phyloP scores from a whole-genome alignment of 35 echinoderm and acorn worm species.

The Chiridota heheva region DNA sequence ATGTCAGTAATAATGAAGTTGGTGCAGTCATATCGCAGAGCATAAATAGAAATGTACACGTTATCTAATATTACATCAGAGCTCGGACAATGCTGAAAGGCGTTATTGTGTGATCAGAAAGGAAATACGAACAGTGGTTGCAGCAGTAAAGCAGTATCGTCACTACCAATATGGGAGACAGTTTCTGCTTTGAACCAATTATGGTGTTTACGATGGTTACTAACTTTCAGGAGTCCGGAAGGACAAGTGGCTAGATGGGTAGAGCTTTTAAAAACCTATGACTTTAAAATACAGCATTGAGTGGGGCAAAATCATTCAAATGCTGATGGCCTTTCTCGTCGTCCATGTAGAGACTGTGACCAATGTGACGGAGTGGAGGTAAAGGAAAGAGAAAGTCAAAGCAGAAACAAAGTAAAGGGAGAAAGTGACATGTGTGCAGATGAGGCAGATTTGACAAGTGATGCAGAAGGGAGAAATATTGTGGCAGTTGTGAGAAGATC shows the following conservation, averaged over 20 bases:
- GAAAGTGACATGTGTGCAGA: neutral
- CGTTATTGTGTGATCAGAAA: conserved; percentile 41
- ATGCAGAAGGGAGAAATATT: neutral
- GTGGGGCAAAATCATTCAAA: conserved; percentile 29
- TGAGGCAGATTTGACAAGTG: no score
- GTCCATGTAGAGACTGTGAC: conserved; percentile 35
- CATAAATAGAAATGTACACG: conserved; percentile 23
- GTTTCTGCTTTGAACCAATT: conserved; percentile 11
- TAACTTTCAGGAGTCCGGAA: conserved; percentile 39
- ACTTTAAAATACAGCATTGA: conserved; percentile 22
- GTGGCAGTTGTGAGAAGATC: neutral
- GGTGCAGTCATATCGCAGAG: conserved; percentile 48
- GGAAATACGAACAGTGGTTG: conserved; percentile 32
- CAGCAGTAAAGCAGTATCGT: conserved; percentile 34
- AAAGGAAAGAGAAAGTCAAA: neutral
- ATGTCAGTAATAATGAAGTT: conserved; percentile 29
- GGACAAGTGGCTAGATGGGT: conserved; percentile 45
- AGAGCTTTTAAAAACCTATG: conserved; percentile 28
- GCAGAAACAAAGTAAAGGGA: neutral
- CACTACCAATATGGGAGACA: conserved; percentile 34
- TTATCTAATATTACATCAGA: conserved; percentile 19
- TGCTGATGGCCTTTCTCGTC: conserved; percentile 54
- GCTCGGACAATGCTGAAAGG: neutral
- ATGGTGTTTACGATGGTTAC: conserved; percentile 22
- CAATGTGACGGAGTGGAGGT: neutral